Percentiles rank a stretch among this genome's conserved stretches.
Conservation (phyloP, 2,797 vertebrate genomes). For the Lateolabrax maculatus region DNA sequence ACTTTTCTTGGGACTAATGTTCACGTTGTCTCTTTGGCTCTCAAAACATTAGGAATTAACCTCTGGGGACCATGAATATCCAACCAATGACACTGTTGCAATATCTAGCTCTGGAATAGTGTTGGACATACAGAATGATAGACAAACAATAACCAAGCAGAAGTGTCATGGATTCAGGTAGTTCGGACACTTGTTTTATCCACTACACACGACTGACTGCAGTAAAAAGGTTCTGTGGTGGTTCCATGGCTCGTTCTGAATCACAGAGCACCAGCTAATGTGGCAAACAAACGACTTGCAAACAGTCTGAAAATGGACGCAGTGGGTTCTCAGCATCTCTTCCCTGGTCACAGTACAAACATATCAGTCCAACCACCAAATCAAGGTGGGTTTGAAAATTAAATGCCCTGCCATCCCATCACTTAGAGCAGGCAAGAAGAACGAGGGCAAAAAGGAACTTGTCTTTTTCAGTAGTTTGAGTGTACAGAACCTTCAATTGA, state of each 20-base stretch:
- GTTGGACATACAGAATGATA: no score
- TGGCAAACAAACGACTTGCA: neutral
- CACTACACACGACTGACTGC: neutral
- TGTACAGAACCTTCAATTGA: neutral
- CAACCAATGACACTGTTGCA: no score
- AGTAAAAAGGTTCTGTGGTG: neutral
- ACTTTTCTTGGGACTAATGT: no score
- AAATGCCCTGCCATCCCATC: neutral
- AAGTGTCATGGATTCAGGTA: neutral
- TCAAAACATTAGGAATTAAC: no score
- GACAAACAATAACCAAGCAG: neutral
- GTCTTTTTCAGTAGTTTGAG: neutral
- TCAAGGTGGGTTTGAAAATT: slow-evolving; percentile 7
- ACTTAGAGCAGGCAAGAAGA: slow-evolving; percentile 1
- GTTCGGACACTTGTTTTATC: neutral
- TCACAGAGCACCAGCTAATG: slow-evolving; percentile 5
- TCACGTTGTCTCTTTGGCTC: no score
- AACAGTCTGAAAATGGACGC: slow-evolving; percentile 15
- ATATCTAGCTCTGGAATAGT: no score
- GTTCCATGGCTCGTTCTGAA: neutral
- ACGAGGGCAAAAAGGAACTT: neutral
- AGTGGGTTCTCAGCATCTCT: slow-evolving; percentile 1
- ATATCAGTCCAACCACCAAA: slow-evolving; percentile 12
- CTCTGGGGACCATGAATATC: no score
- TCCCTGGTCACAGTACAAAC: slow-evolving; percentile 1